Evolutionary conservation across 2,113 vertebrate genomes (phyloP).

Genomic region (Dicaeum eximium): DNA sequence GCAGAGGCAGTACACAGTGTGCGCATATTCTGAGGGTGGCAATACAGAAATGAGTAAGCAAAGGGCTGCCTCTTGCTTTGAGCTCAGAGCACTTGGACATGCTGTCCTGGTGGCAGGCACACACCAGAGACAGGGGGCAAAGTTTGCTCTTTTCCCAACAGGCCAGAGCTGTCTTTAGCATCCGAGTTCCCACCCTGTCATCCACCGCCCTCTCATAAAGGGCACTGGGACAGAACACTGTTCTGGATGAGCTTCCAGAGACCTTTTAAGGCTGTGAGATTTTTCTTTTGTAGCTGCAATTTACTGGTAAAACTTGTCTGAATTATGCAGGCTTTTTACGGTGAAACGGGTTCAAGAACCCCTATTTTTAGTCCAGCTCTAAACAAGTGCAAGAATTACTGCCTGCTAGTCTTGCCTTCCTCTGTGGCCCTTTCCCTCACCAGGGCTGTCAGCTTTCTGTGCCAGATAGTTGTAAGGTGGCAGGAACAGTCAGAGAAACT

Average conservation of each 20-base stretch:
- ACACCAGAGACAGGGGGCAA: background rate
- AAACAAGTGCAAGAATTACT: conserved; percentile 7
- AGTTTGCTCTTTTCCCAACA: background rate
- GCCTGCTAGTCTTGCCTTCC: background rate
- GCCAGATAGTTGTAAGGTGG: background rate
- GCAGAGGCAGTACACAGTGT: background rate
- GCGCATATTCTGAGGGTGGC: rapidly evolving
- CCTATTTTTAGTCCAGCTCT: conserved; percentile 35
- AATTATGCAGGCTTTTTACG: background rate
- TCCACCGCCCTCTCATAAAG: rapidly evolving
- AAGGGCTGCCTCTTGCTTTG: background rate
- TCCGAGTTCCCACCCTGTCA: background rate
- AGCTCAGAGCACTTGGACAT: background rate
- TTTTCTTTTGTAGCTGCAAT: background rate
- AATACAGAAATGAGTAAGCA: background rate
- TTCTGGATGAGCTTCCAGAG: conserved; percentile 21
- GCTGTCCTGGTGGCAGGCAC: background rate
- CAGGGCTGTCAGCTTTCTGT: background rate
- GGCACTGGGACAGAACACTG: background rate
- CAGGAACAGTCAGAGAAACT: background rate
- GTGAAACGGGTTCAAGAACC: background rate
- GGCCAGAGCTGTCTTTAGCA: background rate
- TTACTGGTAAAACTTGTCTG: conserved; percentile 19
- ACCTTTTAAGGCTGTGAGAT: conserved; percentile 14
- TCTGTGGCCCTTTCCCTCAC: background rate